A percentile compares a stretch with the other conserved stretches of the same genome.
Conservation (phyloP, 2,797 vertebrate species). For the Numenius phaeopus region DNA sequence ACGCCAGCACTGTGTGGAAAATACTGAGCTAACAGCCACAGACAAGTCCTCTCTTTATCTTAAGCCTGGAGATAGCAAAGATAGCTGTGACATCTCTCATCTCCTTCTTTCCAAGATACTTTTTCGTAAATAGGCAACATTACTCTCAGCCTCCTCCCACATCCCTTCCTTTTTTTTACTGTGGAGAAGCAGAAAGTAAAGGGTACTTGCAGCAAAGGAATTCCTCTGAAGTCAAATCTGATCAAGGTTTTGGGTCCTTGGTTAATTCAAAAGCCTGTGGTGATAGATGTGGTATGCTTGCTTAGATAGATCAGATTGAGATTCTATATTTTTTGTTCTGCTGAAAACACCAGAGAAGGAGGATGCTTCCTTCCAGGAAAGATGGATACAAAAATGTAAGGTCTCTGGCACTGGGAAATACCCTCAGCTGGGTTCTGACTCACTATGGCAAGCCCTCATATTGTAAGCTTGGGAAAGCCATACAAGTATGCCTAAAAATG, state of each 20-base stretch:
- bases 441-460: neutral
- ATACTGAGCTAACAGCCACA: neutral
- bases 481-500: neutral
- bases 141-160: neutral
- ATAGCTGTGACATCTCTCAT: neutral
- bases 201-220: neutral
- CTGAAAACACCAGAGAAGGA: conserved; percentile 3
- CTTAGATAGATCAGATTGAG: conserved; percentile 45
- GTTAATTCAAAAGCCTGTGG: conserved; percentile 58
- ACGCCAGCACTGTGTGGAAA: neutral
- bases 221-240: conserved; percentile 55
- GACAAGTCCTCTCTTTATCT: neutral
- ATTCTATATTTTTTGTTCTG: conserved; percentile 2
- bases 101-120: neutral
- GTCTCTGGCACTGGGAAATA: neutral
- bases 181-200: neutral
- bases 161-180: neutral
- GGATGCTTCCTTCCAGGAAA: conserved; percentile 28
- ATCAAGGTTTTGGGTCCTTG: conserved; percentile 44
- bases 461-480: neutral
- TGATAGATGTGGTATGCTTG: conserved; percentile 52
- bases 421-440: neutral
- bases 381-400: neutral
- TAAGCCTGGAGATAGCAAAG: neutral
- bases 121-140: neutral